phyloP scores from a whole-genome alignment of 2,113 vertebrate genomes.

The Thymallus thymallus region DNA sequence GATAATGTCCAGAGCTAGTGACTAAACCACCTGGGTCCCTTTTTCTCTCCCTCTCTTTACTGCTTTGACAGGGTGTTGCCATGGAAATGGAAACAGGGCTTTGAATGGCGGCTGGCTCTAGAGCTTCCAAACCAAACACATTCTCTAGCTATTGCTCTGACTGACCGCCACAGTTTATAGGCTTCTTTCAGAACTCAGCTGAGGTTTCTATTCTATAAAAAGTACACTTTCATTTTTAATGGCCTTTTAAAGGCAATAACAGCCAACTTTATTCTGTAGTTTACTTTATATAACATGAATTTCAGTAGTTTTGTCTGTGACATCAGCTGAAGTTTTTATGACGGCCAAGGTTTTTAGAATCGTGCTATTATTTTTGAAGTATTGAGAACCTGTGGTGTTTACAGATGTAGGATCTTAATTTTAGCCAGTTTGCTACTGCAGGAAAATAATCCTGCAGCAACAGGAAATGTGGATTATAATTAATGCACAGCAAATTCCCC shows the following conservation, averaged over 20 bases:
- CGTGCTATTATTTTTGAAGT: too few relatives aligned
- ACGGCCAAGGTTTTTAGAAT: too few relatives aligned
- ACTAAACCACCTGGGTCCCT: not conserved
- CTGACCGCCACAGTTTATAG: not conserved
- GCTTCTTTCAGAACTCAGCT: conserved; percentile 22
- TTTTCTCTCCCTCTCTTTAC: not conserved
- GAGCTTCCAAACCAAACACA: conserved; percentile 32
- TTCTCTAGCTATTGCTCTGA: conserved; percentile 21
- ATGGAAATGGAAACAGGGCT: not conserved
- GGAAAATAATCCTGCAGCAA: too few relatives aligned
- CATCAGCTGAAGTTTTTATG: not conserved
- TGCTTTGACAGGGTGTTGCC: not conserved
- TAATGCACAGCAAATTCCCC: too few relatives aligned
- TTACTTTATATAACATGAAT: not conserved
- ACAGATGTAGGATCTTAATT: too few relatives aligned
- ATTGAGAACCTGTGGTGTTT: too few relatives aligned
- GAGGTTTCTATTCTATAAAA: conserved; percentile 17
- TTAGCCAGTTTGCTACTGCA: too few relatives aligned
- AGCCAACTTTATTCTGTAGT: too few relatives aligned
- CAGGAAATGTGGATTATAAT: too few relatives aligned
- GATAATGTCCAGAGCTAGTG: not conserved
- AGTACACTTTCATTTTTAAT: not conserved
- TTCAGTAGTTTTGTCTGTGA: not conserved
- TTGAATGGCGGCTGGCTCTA: conserved; percentile 41
- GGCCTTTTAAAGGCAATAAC: not conserved